These are phyloP conservation scores for Sipha maydis DNA, from an alignment of 2,888 invertebrate genomes.

Conservation along the genomic window DNA sequence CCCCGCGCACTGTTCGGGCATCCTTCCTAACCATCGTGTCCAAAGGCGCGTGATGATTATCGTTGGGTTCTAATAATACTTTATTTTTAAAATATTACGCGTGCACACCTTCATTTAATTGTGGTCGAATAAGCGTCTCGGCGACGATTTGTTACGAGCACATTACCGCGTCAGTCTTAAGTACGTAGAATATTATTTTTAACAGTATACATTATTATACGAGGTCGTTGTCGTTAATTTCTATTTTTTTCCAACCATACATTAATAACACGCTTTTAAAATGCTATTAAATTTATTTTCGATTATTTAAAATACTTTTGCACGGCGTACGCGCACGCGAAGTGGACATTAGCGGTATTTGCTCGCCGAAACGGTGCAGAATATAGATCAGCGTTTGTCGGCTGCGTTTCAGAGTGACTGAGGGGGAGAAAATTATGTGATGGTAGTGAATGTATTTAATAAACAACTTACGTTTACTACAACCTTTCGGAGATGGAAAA, in stretches of 20 bases:
- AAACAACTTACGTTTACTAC: too few relatives aligned
- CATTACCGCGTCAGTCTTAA: slow-evolving; percentile 28
- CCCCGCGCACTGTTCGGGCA: not conserved
- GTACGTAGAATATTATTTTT: slow-evolving; percentile 28
- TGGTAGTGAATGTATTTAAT: too few relatives aligned
- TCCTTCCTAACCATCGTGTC: not conserved
- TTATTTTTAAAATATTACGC: not conserved
- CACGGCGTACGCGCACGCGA: not conserved
- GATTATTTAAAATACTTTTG: slow-evolving; percentile 20
- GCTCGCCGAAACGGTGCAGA: too few relatives aligned
- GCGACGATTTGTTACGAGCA: slow-evolving; percentile 11
- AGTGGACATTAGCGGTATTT: not conserved
- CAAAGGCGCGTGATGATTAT: not conserved
- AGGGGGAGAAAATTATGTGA: too few relatives aligned
- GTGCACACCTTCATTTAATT: not conserved
- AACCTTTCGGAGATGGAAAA: too few relatives aligned
- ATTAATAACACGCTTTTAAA: slow-evolving; percentile 37
- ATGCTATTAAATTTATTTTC: slow-evolving; percentile 45
- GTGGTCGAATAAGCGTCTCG: not conserved
- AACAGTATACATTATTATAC: slow-evolving; percentile 7
- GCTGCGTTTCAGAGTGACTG: too few relatives aligned
- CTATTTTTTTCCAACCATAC: not conserved
- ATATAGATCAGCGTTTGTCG: too few relatives aligned
- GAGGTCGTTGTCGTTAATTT: slow-evolving; percentile 41
- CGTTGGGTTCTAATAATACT: not conserved